A percentile compares a stretch with the other conserved stretches of the same genome.
Evolutionary conservation across 2,797 vertebrate genomes (phyloP).

Genomic region (Lithobates sylvaticus): DNA sequence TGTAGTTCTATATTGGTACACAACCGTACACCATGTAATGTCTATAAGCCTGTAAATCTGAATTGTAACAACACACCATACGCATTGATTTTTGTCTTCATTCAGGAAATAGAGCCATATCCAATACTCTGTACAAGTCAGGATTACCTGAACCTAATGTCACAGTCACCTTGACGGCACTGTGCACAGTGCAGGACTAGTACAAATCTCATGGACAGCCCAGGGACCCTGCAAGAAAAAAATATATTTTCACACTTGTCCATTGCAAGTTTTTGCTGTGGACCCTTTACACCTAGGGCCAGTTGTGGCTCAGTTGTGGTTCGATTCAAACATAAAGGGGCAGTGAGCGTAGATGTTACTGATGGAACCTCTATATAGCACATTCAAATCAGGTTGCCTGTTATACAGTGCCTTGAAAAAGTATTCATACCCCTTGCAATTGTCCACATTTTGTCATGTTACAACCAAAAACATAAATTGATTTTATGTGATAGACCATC

Average conservation of each 20-base stretch:
- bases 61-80: slow-evolving; percentile 40
- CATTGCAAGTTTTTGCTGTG: too few species aligned
- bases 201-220: background rate
- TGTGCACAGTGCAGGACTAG: background rate
- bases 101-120: slow-evolving; percentile 26
- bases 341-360: background rate
- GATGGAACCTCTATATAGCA: too few species aligned
- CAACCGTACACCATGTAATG: slow-evolving; percentile 24
- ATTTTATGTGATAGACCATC: too few species aligned
- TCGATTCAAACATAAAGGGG: background rate
- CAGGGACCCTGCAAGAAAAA: background rate
- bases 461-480: too few species aligned
- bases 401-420: too few species aligned
- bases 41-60: slow-evolving; percentile 28
- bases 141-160: slow-evolving; percentile 45
- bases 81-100: slow-evolving; percentile 41
- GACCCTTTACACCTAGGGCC: too few species aligned
- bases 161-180: slow-evolving; percentile 11
- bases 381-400: too few species aligned
- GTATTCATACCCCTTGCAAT: too few species aligned
- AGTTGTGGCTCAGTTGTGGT: background rate
- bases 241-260: too few species aligned
- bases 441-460: too few species aligned
- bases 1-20: slow-evolving; percentile 12
- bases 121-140: slow-evolving; percentile 22